Evolutionary conservation across 64 coral and sea anemone species (phyloP), one percentile per base, ranked within the genome.

Genomic region (Trachythela sp.): DNA sequence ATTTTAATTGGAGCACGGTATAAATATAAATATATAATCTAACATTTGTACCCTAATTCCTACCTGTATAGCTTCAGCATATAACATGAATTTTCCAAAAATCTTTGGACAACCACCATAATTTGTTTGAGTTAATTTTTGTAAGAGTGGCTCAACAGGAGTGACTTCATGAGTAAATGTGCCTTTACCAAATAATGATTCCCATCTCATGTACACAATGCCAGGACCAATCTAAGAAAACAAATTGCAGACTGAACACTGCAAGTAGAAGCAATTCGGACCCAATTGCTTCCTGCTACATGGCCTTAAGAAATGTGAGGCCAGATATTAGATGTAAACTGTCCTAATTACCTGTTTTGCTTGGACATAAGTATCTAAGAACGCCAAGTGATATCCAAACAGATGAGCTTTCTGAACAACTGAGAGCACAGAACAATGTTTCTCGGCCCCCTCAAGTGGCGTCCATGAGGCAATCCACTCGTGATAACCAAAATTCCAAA

Each of bases 161-260:
- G 92, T 97, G 8, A 97, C 11, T 41, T 87, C 52, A 20, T 94
- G 95, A 36, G 94, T 86, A 30, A 90, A 88, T 13, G 75, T 51
- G 8, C 92, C 95, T n/a, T 87, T 37, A 64, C 90, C 90, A 29
- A 94, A 89, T 13, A 15, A 13, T 48, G 45, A 38, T 2, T 86
- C 88, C 22, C 83, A 97, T 80, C 72, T 48, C 77, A 97, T 89
- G 33, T 94, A 90, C 15, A 97, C 95, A 30, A 97, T 87, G 17
- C 95, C 95, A 52, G 95, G 95, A 10, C 95, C 95, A 90, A 86
- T 91, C 95, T 97, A 86, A 35, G 84, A 84, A 45, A 71, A 68
- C 10, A 36, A n/a, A 35, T n/a, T n/a, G n/a, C n/a, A n/a, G n/a
- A n/a, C n/a, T n/a, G n/a, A n/a, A n/a, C n/a, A n/a, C n/a, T 52